Conservation (phyloP, 2,113 vertebrate species). For the Malurus melanocephalus region DNA sequence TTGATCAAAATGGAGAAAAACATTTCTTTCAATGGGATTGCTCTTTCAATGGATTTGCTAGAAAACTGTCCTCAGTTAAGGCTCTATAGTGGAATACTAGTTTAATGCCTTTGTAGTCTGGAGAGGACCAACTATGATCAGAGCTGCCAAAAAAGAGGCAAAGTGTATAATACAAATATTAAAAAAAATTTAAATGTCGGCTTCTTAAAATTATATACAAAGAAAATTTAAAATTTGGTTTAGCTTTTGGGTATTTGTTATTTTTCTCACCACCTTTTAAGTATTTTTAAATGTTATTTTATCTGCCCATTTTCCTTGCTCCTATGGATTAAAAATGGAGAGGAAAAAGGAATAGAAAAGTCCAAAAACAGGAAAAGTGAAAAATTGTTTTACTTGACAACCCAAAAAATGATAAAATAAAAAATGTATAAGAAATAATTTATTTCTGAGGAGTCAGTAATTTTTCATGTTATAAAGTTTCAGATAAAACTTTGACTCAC, state of each 20-base stretch:
- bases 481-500: not conserved
- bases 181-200: not conserved
- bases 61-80: not conserved
- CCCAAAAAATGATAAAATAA: slow-evolving; percentile 21
- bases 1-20: not conserved
- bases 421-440: slow-evolving; percentile 48
- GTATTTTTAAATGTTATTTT: not conserved
- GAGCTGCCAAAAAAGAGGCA: not conserved
- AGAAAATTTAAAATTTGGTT: not conserved
- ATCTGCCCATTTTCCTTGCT: not conserved
- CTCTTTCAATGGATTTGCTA: not conserved
- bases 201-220: not conserved
- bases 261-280: not conserved
- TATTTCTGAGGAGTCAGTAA: slow-evolving; percentile 1
- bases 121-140: not conserved
- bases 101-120: slow-evolving; percentile 14
- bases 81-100: not conserved
- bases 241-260: not conserved
- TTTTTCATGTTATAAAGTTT: slow-evolving; percentile 53
- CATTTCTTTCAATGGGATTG: not conserved
- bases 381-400: slow-evolving; percentile 41
- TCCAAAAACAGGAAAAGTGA: not conserved
- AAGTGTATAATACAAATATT: not conserved
- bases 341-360: not conserved
- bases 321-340: not conserved